Base-by-base conservation (phyloP, 2,888 invertebrate genomes). In the Melieria crassipennis region DNA sequence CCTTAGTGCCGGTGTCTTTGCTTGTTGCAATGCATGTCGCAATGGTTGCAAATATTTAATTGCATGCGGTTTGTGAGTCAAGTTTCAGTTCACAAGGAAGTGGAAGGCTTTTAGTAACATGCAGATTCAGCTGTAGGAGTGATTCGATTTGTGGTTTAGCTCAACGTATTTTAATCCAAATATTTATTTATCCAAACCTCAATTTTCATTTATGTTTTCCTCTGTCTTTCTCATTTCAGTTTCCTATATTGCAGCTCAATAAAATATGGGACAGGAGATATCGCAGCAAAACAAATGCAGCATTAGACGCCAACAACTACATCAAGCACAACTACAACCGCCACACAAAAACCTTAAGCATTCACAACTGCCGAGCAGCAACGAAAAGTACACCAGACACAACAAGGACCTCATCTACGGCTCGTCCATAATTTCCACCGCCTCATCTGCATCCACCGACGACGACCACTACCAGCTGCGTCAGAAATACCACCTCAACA, bases 181-280 rank as follows among this genome's bases (percentile, higher is more conserved):
- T 30, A 30, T 3, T 30, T 30, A 1, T 30, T 30, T 7, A 4
- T 7, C 11, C 45, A n/a, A 30, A 7, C n/a, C 42, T 46, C 11
- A 61, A 5, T 69, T 47, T 48, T 30, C n/a, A 16, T 45, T 58
- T 58, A 50, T 52, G 6, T 65, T 63, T 50, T 73, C n/a, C 56
- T 73, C 48, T 66, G 16, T 56, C 72, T 56, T 69, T 57, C 13
- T 57, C 1, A 43, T 82, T 79, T 0, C 70, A 81, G 81, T 76
- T 79, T 78, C 79, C 77, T 77, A 75, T 77, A 81, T 81, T 79
- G 75, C 74, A 73, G 69, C 77, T 77, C 74, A 74, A 80, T 78
- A 79, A 85, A 87, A 86, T 85, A 87, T 87, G 87, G 87, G 87
- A 84, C 87, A 87, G 81, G 87, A 87, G 86, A 85, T 87, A 84